These are phyloP conservation scores for Hyles vespertilio DNA, from an alignment of 1,140 invertebrate species.

Conservation along the genomic window DNA sequence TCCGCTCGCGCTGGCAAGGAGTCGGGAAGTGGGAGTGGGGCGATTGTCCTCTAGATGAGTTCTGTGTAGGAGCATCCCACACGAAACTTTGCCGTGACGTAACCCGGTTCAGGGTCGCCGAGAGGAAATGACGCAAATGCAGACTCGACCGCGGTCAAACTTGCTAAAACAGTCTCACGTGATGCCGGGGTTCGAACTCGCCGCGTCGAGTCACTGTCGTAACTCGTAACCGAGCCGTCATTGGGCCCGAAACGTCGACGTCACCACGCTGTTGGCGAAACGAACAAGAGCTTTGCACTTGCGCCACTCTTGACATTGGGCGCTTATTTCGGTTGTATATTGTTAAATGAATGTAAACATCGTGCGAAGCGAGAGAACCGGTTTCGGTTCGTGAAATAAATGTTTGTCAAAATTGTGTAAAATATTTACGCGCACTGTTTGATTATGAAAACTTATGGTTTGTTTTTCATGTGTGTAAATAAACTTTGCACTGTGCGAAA, in stretches of 20 bases:
- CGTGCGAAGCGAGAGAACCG: neutral
- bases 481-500: too few species aligned
- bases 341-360: constrained; percentile 7
- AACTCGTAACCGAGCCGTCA: too few species aligned
- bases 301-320: constrained; percentile 23
- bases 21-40: constrained; percentile 9
- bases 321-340: constrained; percentile 10
- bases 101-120: constrained; percentile 67
- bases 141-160: constrained; percentile 21
- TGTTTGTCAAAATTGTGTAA: too few species aligned
- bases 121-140: constrained; percentile 69
- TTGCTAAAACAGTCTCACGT: constrained; percentile 53
- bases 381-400: too few species aligned
- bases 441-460: too few species aligned
- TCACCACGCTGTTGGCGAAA: too few species aligned
- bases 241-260: too few species aligned
- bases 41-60: constrained; percentile 29
- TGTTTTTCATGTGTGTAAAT: too few species aligned
- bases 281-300: constrained; percentile 14
- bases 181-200: constrained; percentile 12
- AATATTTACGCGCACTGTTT: too few species aligned
- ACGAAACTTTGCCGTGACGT: constrained; percentile 49
- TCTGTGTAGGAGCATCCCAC: constrained; percentile 62
- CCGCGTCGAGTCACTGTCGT: too few species aligned
- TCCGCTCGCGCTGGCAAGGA: too few species aligned